Conservation (phyloP, 2,888 invertebrate genomes). For the Pandemis heparana region DNA sequence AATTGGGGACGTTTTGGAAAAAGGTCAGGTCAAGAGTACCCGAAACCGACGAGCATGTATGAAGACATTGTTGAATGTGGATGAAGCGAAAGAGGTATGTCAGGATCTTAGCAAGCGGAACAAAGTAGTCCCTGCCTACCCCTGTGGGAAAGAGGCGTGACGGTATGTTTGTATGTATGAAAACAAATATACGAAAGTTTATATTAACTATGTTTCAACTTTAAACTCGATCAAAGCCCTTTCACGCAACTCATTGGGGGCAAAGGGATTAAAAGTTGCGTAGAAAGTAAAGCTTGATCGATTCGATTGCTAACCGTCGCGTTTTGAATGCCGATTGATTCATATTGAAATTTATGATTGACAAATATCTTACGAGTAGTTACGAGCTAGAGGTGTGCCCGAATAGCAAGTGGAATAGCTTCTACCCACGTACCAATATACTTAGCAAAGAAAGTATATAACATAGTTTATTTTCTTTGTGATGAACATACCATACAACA, state of each 20-base stretch:
- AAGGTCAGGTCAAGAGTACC: too few relatives aligned
- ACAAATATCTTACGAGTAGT: conserved; percentile 1
- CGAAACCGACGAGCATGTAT: too few relatives aligned
- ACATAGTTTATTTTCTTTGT: not conserved
- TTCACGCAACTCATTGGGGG: not conserved
- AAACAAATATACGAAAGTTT: too few relatives aligned
- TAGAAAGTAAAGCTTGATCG: conserved; percentile 40
- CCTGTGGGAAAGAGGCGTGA: too few relatives aligned
- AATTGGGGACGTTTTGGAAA: too few relatives aligned
- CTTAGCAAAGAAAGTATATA: not conserved
- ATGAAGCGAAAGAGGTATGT: too few relatives aligned
- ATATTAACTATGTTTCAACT: not conserved
- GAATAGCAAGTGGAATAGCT: not conserved
- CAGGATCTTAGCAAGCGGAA: too few relatives aligned
- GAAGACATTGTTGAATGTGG: too few relatives aligned
- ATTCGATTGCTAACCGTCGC: conserved; percentile 34
- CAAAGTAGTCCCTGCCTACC: too few relatives aligned
- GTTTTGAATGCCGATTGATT: conserved; percentile 27
- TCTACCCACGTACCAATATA: conserved; percentile 15
- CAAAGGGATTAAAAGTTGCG: conserved; percentile 29
- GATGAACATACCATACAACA: too few relatives aligned
- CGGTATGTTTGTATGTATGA: too few relatives aligned
- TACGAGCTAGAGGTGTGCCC: not conserved
- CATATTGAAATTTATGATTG: conserved; percentile 31
- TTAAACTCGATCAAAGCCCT: not conserved